phyloP scores from a whole-genome alignment of 2,113 vertebrate species.

The Pelecanus crispus region DNA sequence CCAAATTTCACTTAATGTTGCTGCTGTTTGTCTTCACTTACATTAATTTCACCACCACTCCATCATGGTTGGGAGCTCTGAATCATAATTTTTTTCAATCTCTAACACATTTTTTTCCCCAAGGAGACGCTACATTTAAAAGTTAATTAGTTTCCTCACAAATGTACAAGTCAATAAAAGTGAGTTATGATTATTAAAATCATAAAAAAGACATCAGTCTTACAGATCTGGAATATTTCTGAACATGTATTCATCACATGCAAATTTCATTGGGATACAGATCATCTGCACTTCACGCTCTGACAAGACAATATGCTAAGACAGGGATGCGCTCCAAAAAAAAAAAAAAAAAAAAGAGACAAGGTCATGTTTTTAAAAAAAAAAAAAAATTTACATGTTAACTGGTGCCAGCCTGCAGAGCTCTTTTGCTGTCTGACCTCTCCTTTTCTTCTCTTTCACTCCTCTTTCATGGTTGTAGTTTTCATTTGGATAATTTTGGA shows the following conservation, averaged over 20 bases:
- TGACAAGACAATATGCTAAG: neutral
- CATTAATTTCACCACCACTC: neutral
- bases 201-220: neutral
- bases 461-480: neutral
- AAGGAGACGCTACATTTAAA: neutral
- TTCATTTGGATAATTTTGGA: neutral
- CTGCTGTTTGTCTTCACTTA: neutral
- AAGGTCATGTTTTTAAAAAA: neutral
- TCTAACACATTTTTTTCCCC: neutral
- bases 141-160: slow-evolving; percentile 47
- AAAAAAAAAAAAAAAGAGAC: neutral
- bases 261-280: neutral
- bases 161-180: slow-evolving; percentile 7
- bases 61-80: neutral
- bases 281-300: neutral
- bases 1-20: neutral
- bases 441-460: neutral
- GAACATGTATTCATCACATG: neutral
- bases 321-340: neutral
- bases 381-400: neutral
- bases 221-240: neutral
- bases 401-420: neutral
- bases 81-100: neutral
- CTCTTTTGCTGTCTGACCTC: neutral
- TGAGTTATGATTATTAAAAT: slow-evolving; percentile 28